Base-by-base conservation (phyloP, 1,140 invertebrate genomes). In the Zaprionus ornatus region DNA sequence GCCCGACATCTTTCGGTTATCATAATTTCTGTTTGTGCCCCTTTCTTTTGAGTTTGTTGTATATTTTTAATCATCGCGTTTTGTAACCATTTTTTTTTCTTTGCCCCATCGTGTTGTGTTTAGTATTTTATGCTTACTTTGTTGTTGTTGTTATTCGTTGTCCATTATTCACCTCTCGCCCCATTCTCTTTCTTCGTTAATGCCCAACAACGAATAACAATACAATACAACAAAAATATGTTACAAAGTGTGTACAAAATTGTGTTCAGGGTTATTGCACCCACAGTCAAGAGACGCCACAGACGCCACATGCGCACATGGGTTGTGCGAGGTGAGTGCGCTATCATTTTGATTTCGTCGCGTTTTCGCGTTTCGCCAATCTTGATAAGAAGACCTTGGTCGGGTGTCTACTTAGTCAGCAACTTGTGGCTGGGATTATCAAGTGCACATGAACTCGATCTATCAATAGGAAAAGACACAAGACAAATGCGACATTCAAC, bases 31-130 rank as follows among this genome's bases (percentile, higher is more conserved):
- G 29, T 79, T 74, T 71, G 66, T 82, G 59, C 66, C 40, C 59
- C 32, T 75, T 68, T 73, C 55, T 74, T 70, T 70, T 37, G 21
- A 19, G 32, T 72, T 61, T 63, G 15, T 72, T 79, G 60, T 75
- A 61, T 48, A 78, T 78, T 85, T 80, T 80, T 85, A 82, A 86
- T 85, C 82, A 86, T 70, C 71, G 73, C 64, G 77, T 87, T 85
- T 85, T 82, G 83, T 87, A 87, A 86, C 72, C 73, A 74, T 72
- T 68, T 79, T 75, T 52, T 59, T 62, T 56, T 42, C 40, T 42
- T 17, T 45, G 3, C 40, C n/a, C 40, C 40, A 45, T 42, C 37
- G n/a, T 42, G 37, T 37, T 15, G 72, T 52, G 52, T 67, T 61
- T 71, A 42, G 54, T 59, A 19, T 48, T 57, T 60, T 66, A 25